phyloP scores from a whole-genome alignment of 1,140 invertebrate species.

The Drosophila leontia region DNA sequence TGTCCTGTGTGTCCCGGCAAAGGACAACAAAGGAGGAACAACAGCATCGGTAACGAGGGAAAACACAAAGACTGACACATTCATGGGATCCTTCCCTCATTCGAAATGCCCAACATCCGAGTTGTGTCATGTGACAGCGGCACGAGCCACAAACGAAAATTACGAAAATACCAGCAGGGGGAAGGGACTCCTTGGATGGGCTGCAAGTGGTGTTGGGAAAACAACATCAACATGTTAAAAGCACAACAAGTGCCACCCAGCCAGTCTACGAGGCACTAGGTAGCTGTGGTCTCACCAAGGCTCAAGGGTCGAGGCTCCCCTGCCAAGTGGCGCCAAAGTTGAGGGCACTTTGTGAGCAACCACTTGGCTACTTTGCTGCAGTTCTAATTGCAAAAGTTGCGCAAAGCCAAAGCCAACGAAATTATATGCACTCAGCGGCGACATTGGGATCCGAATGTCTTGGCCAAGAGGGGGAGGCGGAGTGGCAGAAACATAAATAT shows the following conservation, averaged over 20 bases:
- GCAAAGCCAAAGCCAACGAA: conserved; percentile 45
- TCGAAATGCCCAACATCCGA: conserved; percentile 34
- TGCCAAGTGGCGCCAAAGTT: conserved; percentile 47
- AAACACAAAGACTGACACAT: conserved; percentile 51
- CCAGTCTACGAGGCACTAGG: conserved; percentile 7
- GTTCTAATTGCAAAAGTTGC: conserved; percentile 76
- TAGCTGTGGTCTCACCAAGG: conserved; percentile 12
- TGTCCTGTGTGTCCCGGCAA: conserved; percentile 22
- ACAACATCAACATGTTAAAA: conserved; percentile 60
- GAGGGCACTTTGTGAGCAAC: conserved; percentile 50
- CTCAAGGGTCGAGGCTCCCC: not conserved
- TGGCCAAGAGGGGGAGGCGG: conserved; percentile 3
- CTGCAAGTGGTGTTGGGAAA: conserved; percentile 8
- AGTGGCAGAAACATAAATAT: conserved; percentile 39
- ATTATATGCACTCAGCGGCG: conserved; percentile 68
- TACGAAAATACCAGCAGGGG: conserved; percentile 17
- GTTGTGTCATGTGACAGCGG: conserved; percentile 40
- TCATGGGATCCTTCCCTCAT: conserved; percentile 43
- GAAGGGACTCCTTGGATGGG: not conserved
- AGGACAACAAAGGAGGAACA: conserved; percentile 22
- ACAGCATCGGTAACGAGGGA: conserved; percentile 30
- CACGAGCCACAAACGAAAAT: conserved; percentile 47
- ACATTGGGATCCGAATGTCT: conserved; percentile 37
- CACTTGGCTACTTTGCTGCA: conserved; percentile 61
- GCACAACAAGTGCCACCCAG: conserved; percentile 46